A percentile compares a stretch with the other conserved stretches of the same genome.
Conservation (phyloP, 2,797 vertebrate genomes). For the Coranthus polyacanthus region DNA sequence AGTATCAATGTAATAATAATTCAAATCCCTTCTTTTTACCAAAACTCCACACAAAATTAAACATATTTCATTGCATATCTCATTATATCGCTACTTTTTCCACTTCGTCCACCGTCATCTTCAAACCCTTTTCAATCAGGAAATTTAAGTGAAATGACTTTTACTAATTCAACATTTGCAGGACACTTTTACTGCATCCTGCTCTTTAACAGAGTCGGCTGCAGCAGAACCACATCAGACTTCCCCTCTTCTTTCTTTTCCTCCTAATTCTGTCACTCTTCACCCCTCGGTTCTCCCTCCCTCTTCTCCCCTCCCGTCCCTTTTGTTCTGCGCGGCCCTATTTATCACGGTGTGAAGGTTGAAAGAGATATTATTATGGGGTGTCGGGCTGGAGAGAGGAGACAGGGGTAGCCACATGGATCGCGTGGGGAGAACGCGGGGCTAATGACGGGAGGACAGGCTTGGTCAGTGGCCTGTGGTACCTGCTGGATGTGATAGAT, state of each 20-base stretch:
- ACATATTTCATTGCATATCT: too few relatives aligned
- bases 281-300: constrained; percentile 43
- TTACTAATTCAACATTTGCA: not conserved
- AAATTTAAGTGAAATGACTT: too few relatives aligned
- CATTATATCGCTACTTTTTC: too few relatives aligned
- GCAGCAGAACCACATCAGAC: constrained; percentile 2
- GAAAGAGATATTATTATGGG: constrained; percentile 99
- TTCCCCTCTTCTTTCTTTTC: constrained; percentile 44
- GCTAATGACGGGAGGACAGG: constrained; percentile 99
- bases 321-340: constrained; percentile 99
- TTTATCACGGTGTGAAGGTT: constrained; percentile 99
- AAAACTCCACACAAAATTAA: too few relatives aligned
- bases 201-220: not conserved
- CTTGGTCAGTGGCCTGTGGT: constrained; percentile 99
- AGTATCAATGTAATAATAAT: too few relatives aligned
- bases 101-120: too few relatives aligned
- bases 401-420: constrained; percentile 99
- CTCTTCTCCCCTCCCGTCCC: constrained; percentile 59
- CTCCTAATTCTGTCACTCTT: constrained; percentile 59
- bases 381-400: constrained; percentile 96
- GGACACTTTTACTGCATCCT: not conserved
- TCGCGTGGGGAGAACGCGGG: constrained; percentile 95
- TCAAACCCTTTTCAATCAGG: too few relatives aligned
- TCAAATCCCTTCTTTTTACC: too few relatives aligned
- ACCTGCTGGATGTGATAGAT: constrained; percentile 97